A percentile compares a stretch with the other conserved stretches of the same genome.
Evolutionary conservation across 2,113 vertebrate genomes (phyloP).

Genomic region (Pterocles burchelli): DNA sequence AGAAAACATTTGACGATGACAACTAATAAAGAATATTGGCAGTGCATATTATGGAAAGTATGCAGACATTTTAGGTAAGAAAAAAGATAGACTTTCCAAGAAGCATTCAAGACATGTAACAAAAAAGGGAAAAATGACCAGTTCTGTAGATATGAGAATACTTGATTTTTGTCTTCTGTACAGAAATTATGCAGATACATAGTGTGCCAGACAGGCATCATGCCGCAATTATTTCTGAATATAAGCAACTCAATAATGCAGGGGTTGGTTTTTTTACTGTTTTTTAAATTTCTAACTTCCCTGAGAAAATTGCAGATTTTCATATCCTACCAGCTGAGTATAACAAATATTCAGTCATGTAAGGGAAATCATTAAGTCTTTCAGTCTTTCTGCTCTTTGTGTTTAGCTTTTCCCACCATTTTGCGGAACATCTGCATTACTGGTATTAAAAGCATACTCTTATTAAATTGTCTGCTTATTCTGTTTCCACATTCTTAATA

Average conservation of each 20-base stretch:
- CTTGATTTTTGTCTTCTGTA: neutral
- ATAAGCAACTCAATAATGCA: neutral
- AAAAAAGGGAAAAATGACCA: neutral
- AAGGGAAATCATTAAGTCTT: neutral
- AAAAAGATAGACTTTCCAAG: neutral
- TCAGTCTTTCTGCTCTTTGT: neutral
- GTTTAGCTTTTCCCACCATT: neutral
- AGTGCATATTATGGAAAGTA: neutral
- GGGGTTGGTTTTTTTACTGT: rapidly evolving
- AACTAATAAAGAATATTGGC: neutral
- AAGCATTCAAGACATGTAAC: neutral
- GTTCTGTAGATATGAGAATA: neutral
- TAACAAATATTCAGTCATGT: neutral
- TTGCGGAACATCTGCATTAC: neutral
- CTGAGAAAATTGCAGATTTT: neutral
- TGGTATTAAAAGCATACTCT: neutral
- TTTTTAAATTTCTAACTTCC: neutral
- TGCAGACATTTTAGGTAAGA: neutral
- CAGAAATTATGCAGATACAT: neutral
- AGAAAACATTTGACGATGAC: neutral
- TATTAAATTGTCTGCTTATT: neutral
- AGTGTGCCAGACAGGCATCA: neutral
- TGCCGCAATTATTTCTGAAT: neutral
- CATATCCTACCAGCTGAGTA: neutral
- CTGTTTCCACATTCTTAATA: neutral